Conservation (phyloP, 2,888 invertebrate species). For the Nezara viridula region DNA sequence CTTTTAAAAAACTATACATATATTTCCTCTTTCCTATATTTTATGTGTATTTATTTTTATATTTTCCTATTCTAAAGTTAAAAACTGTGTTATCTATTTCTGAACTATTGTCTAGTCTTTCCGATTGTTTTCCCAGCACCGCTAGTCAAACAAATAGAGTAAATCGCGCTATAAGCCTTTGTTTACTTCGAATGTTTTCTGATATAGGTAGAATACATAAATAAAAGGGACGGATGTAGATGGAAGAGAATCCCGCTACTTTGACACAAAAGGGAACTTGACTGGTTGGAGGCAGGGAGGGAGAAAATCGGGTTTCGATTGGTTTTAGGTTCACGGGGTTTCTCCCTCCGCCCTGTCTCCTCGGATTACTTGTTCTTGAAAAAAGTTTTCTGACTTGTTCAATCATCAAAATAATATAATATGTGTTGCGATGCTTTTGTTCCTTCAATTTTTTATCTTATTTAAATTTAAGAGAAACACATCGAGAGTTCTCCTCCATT, state of each 20-base stretch:
- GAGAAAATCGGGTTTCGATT: constrained; percentile 54
- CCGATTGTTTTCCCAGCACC: neutral
- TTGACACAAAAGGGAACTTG: constrained; percentile 51
- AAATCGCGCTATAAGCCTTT: constrained; percentile 29
- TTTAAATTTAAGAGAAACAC: neutral
- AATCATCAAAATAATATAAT: constrained; percentile 43
- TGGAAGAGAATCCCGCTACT: constrained; percentile 35
- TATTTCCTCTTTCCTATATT: no score
- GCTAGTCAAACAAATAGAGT: neutral
- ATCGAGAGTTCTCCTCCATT: neutral
- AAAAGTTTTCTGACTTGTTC: constrained; percentile 26
- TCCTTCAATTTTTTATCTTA: neutral
- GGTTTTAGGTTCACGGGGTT: constrained; percentile 9
- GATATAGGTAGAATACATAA: constrained; percentile 45
- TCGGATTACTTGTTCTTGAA: constrained; percentile 31
- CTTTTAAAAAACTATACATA: no score
- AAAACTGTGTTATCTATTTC: no score
- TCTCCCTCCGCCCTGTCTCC: neutral
- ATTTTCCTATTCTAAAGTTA: no score
- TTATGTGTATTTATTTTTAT: no score
- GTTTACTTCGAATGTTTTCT: constrained; percentile 14
- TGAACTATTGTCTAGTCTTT: neutral
- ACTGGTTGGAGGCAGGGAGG: constrained; percentile 51
- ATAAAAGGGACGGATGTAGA: constrained; percentile 36
- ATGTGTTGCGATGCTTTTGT: neutral